Base-by-base conservation (phyloP, 1,140 invertebrate genomes). In the Colletes latitarsis region DNA sequence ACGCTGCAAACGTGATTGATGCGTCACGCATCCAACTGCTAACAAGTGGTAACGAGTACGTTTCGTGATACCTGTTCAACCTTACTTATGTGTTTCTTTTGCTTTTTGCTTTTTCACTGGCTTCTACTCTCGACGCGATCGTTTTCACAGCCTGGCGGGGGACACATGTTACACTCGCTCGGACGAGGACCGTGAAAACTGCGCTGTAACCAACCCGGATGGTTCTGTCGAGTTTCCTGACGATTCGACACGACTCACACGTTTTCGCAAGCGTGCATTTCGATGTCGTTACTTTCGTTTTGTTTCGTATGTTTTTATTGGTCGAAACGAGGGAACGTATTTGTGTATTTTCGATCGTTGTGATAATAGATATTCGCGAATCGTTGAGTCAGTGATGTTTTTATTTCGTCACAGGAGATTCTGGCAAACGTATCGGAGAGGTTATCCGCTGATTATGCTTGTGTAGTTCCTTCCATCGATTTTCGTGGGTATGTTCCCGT, bases 31-130 rank as follows among this genome's bases (percentile, higher is more conserved):
- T 78, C 19, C 77, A 30, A 73, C 60, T 53, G 58, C 49, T 72
- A 79, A 79, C 77, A 79, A 79, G 77, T 79, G 77, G 77, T 64
- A 43, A 79, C 77, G 46, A 79, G 77, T 79, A 79, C 52, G 70
- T 79, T 73, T 58, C 10, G 46, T 46, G 6, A 43, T 43, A 43
- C 5, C 43, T 43, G 43, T 43, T 43, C 21, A 30, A 8, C 39
- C 39, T 6, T 17, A 0, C 0, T n/a, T n/a, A n/a, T n/a, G 0
- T 57, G 17, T 4, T 6, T 43, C 1, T n/a, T 3, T 19, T 10
- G 8, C 4, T 21, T n/a, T 74, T 19, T 41, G 0, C 12, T 19
- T 10, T 49, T 39, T 17, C 9, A 21, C 6, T 30, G 14, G 6
- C 4, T 43, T 53, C 10, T 8, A 41, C 3, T 57, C 4, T 57